These are phyloP conservation scores for Harpalus rufipes DNA, from an alignment of 2,888 invertebrate genomes.

Conservation along the genomic window DNA sequence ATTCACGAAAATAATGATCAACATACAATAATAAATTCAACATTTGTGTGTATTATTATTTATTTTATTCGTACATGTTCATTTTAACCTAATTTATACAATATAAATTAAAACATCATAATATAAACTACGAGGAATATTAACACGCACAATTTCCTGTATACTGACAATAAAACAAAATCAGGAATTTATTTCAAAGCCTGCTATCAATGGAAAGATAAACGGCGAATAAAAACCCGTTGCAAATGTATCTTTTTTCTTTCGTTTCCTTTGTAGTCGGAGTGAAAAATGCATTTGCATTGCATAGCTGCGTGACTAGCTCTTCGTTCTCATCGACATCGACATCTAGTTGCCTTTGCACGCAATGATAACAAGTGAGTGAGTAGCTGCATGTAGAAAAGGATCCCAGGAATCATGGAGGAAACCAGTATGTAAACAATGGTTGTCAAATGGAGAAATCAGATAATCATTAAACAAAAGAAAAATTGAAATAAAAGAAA, in stretches of 20 bases:
- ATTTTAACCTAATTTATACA: neutral
- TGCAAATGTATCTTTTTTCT: constrained; percentile 40
- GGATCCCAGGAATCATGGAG: constrained; percentile 32
- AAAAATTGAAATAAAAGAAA: neutral
- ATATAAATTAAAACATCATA: neutral
- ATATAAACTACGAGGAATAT: neutral
- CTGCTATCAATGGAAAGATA: constrained; percentile 12
- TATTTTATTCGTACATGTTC: neutral
- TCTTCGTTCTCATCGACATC: constrained; percentile 14
- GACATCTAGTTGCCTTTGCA: constrained; percentile 26
- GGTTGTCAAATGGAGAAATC: constrained; percentile 20
- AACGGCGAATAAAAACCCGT: constrained; percentile 9
- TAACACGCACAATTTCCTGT: neutral
- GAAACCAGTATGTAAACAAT: constrained; percentile 21
- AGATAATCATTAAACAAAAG: neutral
- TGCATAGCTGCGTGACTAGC: constrained; percentile 37
- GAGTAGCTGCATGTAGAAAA: constrained; percentile 17
- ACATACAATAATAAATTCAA: neutral
- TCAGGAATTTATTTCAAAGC: constrained; percentile 19
- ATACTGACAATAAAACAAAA: constrained; percentile 7
- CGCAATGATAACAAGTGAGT: constrained; percentile 46
- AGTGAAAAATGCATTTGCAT: constrained; percentile 41
- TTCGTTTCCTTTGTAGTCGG: constrained; percentile 20
- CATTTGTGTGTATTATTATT: neutral
- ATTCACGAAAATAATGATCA: too few relatives aligned